These are phyloP conservation scores for Ammodytes marinus DNA, from an alignment of 2,113 vertebrate genomes.

Conservation along the genomic window DNA sequence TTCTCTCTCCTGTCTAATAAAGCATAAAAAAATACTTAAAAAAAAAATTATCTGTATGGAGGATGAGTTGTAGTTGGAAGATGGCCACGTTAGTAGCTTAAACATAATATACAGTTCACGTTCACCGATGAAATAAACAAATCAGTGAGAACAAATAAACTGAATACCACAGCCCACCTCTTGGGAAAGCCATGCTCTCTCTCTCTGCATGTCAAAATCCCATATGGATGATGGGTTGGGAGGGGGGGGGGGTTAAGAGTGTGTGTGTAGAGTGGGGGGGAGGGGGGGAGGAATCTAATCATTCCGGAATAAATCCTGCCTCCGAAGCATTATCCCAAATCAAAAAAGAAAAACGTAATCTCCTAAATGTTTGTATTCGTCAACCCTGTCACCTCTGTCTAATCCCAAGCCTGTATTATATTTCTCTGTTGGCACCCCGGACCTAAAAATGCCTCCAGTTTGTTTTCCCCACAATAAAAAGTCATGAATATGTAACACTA, in stretches of 20 bases:
- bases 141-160: constrained; percentile 60
- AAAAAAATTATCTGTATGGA: too few relatives aligned
- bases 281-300: constrained; percentile 65
- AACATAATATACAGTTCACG: too few relatives aligned
- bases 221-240: constrained; percentile 57
- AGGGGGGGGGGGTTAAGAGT: too few relatives aligned
- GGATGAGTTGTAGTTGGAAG: too few relatives aligned
- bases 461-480: constrained; percentile 62
- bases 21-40: too few relatives aligned
- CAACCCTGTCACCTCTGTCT: constrained; percentile 79
- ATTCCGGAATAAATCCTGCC: constrained; percentile 75
- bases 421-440: constrained; percentile 70
- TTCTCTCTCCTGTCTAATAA: too few relatives aligned
- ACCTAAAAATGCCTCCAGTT: constrained; percentile 70
- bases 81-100: too few relatives aligned
- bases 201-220: constrained; percentile 76
- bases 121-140: too few relatives aligned
- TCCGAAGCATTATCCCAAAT: constrained; percentile 81
- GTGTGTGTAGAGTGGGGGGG: too few relatives aligned
- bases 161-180: constrained; percentile 74
- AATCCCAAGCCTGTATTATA: constrained; percentile 74
- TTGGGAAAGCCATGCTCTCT: constrained; percentile 26
- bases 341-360: constrained; percentile 84
- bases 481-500: constrained; percentile 81
- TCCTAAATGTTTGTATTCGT: constrained; percentile 85